Evolutionary conservation across 2,888 invertebrate species (phyloP).

Genomic region (Lagria hirta): DNA sequence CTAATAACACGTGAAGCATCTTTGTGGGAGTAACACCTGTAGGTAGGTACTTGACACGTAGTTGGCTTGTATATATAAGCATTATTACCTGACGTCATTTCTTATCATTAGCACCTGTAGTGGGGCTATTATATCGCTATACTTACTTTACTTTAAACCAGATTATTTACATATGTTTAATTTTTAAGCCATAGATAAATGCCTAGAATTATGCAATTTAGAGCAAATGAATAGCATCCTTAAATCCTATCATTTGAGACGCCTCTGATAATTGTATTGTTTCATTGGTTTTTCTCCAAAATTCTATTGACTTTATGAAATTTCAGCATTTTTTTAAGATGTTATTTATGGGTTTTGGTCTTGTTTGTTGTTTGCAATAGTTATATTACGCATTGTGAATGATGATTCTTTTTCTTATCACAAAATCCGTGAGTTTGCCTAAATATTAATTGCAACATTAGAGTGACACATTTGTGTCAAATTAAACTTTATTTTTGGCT

Average conservation of each 20-base stretch:
- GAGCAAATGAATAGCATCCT: too few species aligned
- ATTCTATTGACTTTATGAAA: slow-evolving; percentile 2
- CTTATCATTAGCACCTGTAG: slow-evolving; percentile 48
- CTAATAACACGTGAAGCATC: slow-evolving; percentile 33
- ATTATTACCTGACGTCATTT: slow-evolving; percentile 43
- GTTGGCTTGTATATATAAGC: slow-evolving; percentile 44
- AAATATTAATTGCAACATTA: slow-evolving; percentile 39
- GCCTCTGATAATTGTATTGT: too few species aligned
- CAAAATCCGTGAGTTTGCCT: slow-evolving; percentile 27
- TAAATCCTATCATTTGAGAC: too few species aligned
- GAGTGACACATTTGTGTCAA: too few species aligned
- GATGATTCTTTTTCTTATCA: slow-evolving; percentile 16
- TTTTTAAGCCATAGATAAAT: slow-evolving; percentile 22
- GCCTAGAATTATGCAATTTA: slow-evolving; percentile 19
- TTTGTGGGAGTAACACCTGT: slow-evolving; percentile 45
- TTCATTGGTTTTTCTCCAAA: neutral
- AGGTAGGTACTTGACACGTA: slow-evolving; percentile 44
- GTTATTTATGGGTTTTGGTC: slow-evolving; percentile 12
- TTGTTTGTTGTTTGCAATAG: slow-evolving; percentile 12
- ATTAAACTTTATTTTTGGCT: slow-evolving; percentile 2
- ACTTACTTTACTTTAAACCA: slow-evolving; percentile 23
- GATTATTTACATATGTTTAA: slow-evolving; percentile 20
- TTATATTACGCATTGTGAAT: slow-evolving; percentile 10
- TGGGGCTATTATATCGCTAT: slow-evolving; percentile 36
- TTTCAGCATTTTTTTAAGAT: slow-evolving; percentile 10